Base-by-base conservation (phyloP, 92 coral and sea anemone genomes). In the Bergia sp. region DNA sequence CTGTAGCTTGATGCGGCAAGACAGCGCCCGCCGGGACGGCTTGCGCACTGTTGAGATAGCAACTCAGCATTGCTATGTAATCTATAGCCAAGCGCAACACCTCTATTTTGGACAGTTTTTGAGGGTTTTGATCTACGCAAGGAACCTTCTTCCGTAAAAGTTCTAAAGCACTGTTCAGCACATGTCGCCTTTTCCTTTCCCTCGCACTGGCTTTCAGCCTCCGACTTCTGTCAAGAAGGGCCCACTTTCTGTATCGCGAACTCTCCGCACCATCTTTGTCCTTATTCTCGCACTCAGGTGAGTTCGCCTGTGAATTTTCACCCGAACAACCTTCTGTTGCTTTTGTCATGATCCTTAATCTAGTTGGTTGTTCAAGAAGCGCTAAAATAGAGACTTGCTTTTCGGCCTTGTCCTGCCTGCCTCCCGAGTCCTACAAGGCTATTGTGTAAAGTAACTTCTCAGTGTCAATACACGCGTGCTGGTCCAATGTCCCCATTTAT, bases 81-180 rank as follows among this genome's bases (percentile, higher is more conserved):
- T 93, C 98, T 47, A 96, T 96, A 5, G 99, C 99, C 66, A 95
- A 89, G 18, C 99, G 87, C 7, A 96, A 82, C 23, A 96, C 99
- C 79, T 96, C 99, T 15, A 96, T 96, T 91, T 96, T 96, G 82
- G 99, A 96, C 11, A 96, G 96, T 93, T 96, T 96, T 81, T 96
- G 99, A 4, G 99, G 98, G 58, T 95, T 96, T 58, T 96, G 99
- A 76, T 96, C 99, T 49, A 96, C 96, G 88, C 99, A 95, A 7
- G 99, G 99, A 1, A 96, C 99, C 43, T 95, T 96, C 89, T 96
- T 96, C 13, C 99, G 89, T 41, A 96, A 80, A 9, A 93, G 91
- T 81, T 96, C 99, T 77, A 96, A 83, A 7, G 99, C 99, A 92
- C 91, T 95, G 93, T 96, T 96, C 80, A 96, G 76, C 89, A 96